Conservation (phyloP, 2,797 vertebrate species). For the Miichthys miiuy region DNA sequence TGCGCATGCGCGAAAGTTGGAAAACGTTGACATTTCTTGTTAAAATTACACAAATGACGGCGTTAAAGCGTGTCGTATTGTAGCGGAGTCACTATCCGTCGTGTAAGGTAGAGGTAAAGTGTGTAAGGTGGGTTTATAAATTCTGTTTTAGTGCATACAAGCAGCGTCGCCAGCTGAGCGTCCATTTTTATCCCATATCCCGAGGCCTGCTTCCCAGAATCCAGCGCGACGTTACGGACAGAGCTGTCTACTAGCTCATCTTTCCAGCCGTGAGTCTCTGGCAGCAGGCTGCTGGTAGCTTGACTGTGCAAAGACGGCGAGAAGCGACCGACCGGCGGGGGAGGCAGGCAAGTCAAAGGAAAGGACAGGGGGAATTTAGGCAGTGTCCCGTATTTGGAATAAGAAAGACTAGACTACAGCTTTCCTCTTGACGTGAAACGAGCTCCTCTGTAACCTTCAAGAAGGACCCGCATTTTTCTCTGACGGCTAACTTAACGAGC, state of each 20-base stretch:
- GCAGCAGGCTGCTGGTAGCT: slow-evolving; percentile 64
- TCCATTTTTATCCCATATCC: slow-evolving; percentile 46
- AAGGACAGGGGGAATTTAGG: slow-evolving; percentile 68
- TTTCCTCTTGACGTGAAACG: slow-evolving; percentile 61
- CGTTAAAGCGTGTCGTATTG: fast-evolving
- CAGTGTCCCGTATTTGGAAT: slow-evolving; percentile 79
- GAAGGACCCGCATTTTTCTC: slow-evolving; percentile 43
- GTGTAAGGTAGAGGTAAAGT: fast-evolving
- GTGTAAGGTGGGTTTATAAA: fast-evolving
- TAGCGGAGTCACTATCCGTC: fast-evolving
- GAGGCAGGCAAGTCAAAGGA: slow-evolving; percentile 67
- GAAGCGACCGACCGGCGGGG: slow-evolving; percentile 79
- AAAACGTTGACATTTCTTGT: background rate
- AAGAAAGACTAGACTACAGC: slow-evolving; percentile 63
- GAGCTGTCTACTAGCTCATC: slow-evolving; percentile 13
- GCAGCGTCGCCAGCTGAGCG: background rate
- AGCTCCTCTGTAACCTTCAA: slow-evolving; percentile 66
- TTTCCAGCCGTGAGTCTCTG: slow-evolving; percentile 46
- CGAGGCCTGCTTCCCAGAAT: slow-evolving; percentile 64
- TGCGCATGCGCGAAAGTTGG: slow-evolving; percentile 52
- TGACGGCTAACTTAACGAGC: slow-evolving; percentile 45
- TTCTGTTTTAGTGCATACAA: background rate
- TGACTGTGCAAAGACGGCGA: slow-evolving; percentile 72
- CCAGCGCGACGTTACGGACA: slow-evolving; percentile 45
- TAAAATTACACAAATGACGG: fast-evolving